phyloP scores from a whole-genome alignment of 2,113 vertebrate species.

The Mormoops blainvillei region DNA sequence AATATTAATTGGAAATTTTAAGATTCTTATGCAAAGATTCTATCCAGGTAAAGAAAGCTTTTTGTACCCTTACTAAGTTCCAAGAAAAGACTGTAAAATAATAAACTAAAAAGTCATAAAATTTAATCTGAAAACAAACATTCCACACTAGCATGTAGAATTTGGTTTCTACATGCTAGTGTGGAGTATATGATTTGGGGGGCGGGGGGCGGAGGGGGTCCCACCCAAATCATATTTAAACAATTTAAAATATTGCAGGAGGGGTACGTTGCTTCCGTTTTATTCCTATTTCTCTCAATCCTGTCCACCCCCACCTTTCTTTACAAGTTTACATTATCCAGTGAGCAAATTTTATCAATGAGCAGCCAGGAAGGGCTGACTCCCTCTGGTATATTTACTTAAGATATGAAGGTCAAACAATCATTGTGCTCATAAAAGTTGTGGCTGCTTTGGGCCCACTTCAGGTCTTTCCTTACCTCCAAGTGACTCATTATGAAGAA shows the following conservation, averaged over 20 bases:
- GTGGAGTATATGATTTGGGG: no score
- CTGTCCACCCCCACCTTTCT: background rate
- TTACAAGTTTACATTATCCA: conserved; percentile 15
- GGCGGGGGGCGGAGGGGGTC: no score
- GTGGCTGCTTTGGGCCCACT: background rate
- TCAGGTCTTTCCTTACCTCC: conserved; percentile 56
- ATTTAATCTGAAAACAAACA: background rate
- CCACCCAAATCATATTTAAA: background rate
- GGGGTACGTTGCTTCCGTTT: background rate
- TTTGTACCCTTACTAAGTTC: background rate
- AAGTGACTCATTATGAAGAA: conserved; percentile 69
- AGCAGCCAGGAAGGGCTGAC: conserved; percentile 6
- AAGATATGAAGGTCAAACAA: conserved; percentile 41
- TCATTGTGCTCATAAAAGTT: background rate
- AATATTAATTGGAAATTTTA: background rate
- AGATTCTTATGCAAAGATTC: background rate
- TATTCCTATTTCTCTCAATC: background rate
- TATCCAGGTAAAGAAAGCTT: background rate
- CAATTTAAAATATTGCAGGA: background rate
- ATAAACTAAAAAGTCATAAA: background rate
- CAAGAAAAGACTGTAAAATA: background rate
- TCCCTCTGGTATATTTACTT: conserved; percentile 44
- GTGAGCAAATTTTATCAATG: conserved; percentile 3
- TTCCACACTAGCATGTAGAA: background rate
- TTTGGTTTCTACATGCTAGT: no score